Conservation (phyloP, 1,140 invertebrate species). For the Drosophila varians region DNA sequence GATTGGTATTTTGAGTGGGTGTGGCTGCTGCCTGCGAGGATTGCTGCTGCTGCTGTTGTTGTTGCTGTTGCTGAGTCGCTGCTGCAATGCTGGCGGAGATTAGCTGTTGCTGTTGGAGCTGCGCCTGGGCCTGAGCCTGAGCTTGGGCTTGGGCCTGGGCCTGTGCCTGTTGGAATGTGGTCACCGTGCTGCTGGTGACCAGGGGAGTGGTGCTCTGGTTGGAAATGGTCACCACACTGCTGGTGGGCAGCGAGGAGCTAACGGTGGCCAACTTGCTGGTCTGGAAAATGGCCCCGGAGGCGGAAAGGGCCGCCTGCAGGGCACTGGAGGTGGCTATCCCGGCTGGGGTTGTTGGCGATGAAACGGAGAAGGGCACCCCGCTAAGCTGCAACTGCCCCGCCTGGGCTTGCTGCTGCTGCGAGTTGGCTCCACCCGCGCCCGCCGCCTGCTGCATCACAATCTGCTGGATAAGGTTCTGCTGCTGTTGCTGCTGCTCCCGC, state of each 20-base stretch:
- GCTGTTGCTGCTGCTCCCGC: conserved; percentile 78
- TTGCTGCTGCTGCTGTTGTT: conserved; percentile 39
- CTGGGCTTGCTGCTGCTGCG: conserved; percentile 28
- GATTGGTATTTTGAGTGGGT: conserved; percentile 73
- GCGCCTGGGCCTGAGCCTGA: conserved; percentile 54
- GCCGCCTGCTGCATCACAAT: conserved; percentile 69
- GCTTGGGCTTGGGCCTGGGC: conserved; percentile 57
- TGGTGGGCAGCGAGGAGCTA: conserved; percentile 50
- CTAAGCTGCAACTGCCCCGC: conserved; percentile 53
- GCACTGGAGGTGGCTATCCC: conserved; percentile 75
- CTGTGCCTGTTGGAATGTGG: conserved; percentile 62
- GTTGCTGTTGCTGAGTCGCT: conserved; percentile 47
- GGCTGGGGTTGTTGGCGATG: conserved; percentile 83
- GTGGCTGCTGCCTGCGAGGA: conserved; percentile 47
- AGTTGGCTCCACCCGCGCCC: conserved; percentile 56
- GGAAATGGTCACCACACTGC: conserved; percentile 73
- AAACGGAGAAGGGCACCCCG: conserved; percentile 83
- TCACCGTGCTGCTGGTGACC: conserved; percentile 70
- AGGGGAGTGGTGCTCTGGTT: conserved; percentile 69
- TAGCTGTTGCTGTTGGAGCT: conserved; percentile 52
- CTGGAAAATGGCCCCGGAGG: conserved; percentile 58
- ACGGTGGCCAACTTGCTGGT: conserved; percentile 51
- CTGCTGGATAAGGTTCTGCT: conserved; percentile 76
- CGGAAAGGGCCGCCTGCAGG: conserved; percentile 56
- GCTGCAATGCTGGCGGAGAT: conserved; percentile 54